Percentiles rank a stretch among this genome's conserved stretches.
These are phyloP conservation scores for Numenius phaeopus DNA, from an alignment of 2,797 vertebrate species.

Conservation along the genomic window DNA sequence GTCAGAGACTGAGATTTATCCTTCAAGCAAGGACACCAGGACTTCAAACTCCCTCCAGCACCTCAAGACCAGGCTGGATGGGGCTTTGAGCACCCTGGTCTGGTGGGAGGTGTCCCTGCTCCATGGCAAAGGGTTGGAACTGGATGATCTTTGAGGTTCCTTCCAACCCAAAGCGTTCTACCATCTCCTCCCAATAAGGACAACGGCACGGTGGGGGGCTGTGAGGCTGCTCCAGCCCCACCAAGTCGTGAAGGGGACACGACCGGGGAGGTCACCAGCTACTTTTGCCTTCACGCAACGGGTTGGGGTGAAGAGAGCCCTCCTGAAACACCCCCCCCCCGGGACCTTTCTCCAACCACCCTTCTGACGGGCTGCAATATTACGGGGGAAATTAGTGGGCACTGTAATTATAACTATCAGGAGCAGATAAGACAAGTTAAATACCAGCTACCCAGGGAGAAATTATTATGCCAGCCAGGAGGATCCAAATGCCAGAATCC, in stretches of 20 bases:
- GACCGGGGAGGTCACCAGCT: fast-evolving
- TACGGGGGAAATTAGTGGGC: conserved; percentile 62
- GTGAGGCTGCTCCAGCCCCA: not conserved
- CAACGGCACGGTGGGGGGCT: fast-evolving
- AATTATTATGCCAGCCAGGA: conserved; percentile 76
- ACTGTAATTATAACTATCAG: conserved; percentile 74
- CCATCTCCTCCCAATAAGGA: not conserved
- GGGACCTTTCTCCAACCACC: conserved; percentile 8
- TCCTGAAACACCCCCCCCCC: not conserved
- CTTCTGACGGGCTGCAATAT: not conserved
- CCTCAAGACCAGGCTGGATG: not conserved
- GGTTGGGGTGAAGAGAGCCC: not conserved
- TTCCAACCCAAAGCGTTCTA: not conserved
- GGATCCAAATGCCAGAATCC: conserved; percentile 77
- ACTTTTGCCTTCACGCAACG: fast-evolving
- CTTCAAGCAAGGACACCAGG: not conserved
- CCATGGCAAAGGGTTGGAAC: not conserved
- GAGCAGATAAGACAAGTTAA: conserved; percentile 78
- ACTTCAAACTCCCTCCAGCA: too few relatives aligned
- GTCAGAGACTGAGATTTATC: not conserved
- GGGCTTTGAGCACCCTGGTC: not conserved
- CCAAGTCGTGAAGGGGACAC: not conserved
- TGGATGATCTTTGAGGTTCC: not conserved
- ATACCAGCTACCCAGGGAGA: conserved; percentile 77
- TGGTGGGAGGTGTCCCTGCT: not conserved